Evolutionary conservation across 2,888 invertebrate genomes (phyloP).

Genomic region (Ecliptopera silaceata): DNA sequence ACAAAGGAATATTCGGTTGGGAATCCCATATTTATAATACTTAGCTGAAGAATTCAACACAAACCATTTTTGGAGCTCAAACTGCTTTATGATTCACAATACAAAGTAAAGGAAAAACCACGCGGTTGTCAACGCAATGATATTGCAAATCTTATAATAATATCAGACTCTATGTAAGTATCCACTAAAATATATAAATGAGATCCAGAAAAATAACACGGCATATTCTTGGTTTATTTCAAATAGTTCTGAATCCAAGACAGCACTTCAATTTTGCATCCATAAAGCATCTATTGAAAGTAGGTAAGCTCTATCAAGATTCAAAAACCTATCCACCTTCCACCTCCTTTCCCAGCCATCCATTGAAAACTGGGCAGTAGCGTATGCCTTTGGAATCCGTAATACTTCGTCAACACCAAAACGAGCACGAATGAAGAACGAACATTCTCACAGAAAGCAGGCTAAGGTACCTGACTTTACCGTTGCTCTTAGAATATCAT

Average conservation of each 20-base stretch:
- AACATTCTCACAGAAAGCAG: conserved; percentile 4
- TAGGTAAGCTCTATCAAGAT: conserved; percentile 4
- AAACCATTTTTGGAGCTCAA: background rate
- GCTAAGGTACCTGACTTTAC: background rate
- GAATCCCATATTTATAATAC: conserved; percentile 3
- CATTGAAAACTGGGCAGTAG: conserved; percentile 48
- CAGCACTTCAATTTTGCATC: background rate
- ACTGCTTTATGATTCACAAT: too few relatives aligned
- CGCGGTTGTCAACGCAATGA: background rate
- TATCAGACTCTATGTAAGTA: too few relatives aligned
- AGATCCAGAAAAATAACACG: too few relatives aligned
- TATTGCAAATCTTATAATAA: too few relatives aligned
- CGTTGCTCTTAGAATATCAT: background rate
- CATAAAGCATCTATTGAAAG: background rate
- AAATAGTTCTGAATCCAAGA: background rate
- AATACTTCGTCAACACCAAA: conserved; percentile 45
- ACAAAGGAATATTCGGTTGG: conserved; percentile 16
- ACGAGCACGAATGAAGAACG: conserved; percentile 41
- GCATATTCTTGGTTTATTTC: too few relatives aligned
- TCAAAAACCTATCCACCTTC: conserved; percentile 15
- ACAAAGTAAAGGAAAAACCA: too few relatives aligned
- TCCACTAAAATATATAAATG: too few relatives aligned
- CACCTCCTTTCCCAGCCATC: conserved; percentile 27
- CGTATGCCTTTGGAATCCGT: conserved; percentile 48
- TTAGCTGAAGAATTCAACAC: background rate